A percentile compares a stretch with the other conserved stretches of the same genome.
These are phyloP conservation scores for Eptatretus burgeri DNA, from an alignment of 2,113 vertebrate species.

Conservation along the genomic window DNA sequence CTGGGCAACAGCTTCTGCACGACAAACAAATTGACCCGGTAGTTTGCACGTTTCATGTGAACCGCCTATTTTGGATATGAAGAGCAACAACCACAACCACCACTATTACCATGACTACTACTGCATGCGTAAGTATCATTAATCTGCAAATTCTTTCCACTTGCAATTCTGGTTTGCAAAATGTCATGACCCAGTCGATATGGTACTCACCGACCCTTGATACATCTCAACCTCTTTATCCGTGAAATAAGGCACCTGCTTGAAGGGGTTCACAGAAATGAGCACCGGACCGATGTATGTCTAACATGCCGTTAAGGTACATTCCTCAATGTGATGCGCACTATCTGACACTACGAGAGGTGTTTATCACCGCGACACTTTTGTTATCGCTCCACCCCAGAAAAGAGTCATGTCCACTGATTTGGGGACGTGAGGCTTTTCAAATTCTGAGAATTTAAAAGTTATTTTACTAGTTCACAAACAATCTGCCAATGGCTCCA, in stretches of 20 bases:
- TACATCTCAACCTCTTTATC: slow-evolving; percentile 97
- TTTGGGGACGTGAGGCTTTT: neutral
- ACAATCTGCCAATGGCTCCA: neutral
- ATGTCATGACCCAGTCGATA: neutral
- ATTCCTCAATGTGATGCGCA: too few species aligned
- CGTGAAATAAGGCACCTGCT: slow-evolving; percentile 95
- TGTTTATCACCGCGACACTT: too few species aligned
- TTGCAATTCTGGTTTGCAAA: slow-evolving; percentile 15
- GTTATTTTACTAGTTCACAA: neutral
- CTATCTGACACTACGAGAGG: too few species aligned
- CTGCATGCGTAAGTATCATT: too few species aligned
- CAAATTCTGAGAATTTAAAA: neutral
- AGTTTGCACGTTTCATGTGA: neutral
- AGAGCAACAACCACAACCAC: neutral
- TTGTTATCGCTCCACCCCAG: too few species aligned
- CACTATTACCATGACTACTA: neutral
- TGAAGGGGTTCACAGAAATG: slow-evolving; percentile 92
- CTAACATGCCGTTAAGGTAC: slow-evolving; percentile 30
- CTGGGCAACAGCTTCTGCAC: too few species aligned
- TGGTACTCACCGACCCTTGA: slow-evolving; percentile 60
- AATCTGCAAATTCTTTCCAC: neutral
- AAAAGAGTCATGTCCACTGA: too few species aligned
- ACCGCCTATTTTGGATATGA: neutral
- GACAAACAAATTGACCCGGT: too few species aligned
- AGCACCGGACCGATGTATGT: slow-evolving; percentile 89